Base-by-base conservation (phyloP, 2,888 invertebrate genomes). In the Oxystoma pomonae region DNA sequence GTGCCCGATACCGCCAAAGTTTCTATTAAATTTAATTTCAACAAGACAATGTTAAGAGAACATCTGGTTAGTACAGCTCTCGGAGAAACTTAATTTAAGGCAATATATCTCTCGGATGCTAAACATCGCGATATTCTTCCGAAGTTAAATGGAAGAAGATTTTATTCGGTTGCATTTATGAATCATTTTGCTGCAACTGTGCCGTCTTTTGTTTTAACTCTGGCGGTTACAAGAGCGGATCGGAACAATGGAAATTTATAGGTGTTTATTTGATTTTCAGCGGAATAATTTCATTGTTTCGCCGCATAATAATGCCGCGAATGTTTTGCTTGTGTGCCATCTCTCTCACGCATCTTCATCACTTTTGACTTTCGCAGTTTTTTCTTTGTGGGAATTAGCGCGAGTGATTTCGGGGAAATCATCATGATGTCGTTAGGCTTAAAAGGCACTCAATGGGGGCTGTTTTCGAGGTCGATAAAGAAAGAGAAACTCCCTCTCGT, bases 321-420 rank as follows among this genome's bases (percentile, higher is more conserved):
- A 35, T 35, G 35, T 35, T 35, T 35, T 35, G 35, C 35, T 35
- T 35, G 12, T 35, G 35, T 35, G 35, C 35, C 35, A 35, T 19
- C 53, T 19, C 53, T 53, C n/a, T 53, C n/a, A 9, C 50, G 5
- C 53, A 16, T 53, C n/a, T 16, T 16, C 69, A 71, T 71, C 69
- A 63, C 71, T 63, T 67, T 70, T 62, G 67, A 70, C 69, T 71
- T 71, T 72, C 69, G 70, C 71, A 69, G 71, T 72, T 71, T 71
- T 71, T 72, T 70, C 70, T 64, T 70, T 72, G 35, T 35, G 35
- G 35, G 35, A 35, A 35, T 35, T 35, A 35, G 35, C 35, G 35
- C 35, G 35, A 35, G 12, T 35, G 35, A 35, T 35, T 35, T 35
- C 35, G 12, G 35, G 12, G 12, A 35, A 35, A 35, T 35, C 35